Conservation (phyloP, 2,888 invertebrate species). For the Tineola bisselliella region DNA sequence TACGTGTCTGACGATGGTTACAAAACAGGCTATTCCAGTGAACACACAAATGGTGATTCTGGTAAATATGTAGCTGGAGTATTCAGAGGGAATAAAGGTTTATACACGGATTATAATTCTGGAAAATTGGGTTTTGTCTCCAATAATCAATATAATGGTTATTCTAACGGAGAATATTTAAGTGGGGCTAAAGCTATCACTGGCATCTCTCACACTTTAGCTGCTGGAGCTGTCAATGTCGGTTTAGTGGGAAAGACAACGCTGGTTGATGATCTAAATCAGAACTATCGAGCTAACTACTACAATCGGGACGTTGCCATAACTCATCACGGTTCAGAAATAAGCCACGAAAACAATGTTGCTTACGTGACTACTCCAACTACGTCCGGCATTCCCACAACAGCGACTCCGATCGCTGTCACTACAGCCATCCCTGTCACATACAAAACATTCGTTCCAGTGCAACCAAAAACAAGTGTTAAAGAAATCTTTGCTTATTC, state of each 20-base stretch:
- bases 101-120: background rate
- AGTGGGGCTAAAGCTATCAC: slow-evolving; percentile 39
- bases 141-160: slow-evolving; percentile 25
- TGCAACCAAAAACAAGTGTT: slow-evolving; percentile 45
- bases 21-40: slow-evolving; percentile 20
- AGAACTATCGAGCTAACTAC: slow-evolving; percentile 24
- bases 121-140: slow-evolving; percentile 15
- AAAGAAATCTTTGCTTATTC: slow-evolving; percentile 55
- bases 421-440: slow-evolving; percentile 45
- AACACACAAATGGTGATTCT: slow-evolving; percentile 20
- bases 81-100: slow-evolving; percentile 2
- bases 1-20: slow-evolving; percentile 38
- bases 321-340: slow-evolving; percentile 44
- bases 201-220: slow-evolving; percentile 48
- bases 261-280: slow-evolving; percentile 43
- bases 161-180: slow-evolving; percentile 42
- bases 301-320: slow-evolving; percentile 32
- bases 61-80: slow-evolving; percentile 15
- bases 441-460: slow-evolving; percentile 46
- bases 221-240: slow-evolving; percentile 58
- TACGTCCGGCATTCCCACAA: slow-evolving; percentile 52
- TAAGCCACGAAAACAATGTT: slow-evolving; percentile 42
- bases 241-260: slow-evolving; percentile 60
- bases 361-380: slow-evolving; percentile 49
- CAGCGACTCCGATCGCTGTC: slow-evolving; percentile 47